Conservation (phyloP, 2,113 vertebrate species). For the Bathybates hornii region DNA sequence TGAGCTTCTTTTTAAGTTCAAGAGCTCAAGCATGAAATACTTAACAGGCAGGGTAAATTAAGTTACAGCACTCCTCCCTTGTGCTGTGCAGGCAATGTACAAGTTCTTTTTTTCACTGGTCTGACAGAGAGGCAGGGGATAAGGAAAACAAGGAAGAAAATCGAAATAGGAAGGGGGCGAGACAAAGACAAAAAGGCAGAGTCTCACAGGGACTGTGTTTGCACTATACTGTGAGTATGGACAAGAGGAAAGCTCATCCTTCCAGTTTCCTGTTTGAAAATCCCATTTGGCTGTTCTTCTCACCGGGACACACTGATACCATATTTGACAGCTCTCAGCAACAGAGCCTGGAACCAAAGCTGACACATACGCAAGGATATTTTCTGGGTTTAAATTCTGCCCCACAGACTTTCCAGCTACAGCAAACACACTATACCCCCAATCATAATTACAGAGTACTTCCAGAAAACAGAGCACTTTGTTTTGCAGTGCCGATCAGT, state of each 20-base stretch:
- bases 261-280: slow-evolving; percentile 38
- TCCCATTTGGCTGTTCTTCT: not conserved
- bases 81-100: not conserved
- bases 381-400: not conserved
- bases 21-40: not conserved
- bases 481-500: not conserved
- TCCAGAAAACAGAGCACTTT: not conserved
- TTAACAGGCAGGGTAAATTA: slow-evolving; percentile 3
- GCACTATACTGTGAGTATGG: not conserved
- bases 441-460: not conserved
- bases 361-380: not conserved
- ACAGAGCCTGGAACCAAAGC: not conserved
- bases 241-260: slow-evolving; percentile 23
- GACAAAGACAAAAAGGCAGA: not conserved
- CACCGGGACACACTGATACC: not conserved
- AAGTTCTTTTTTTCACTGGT: not conserved
- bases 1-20: not conserved
- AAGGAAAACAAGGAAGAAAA: not conserved
- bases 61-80: not conserved
- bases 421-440: not conserved
- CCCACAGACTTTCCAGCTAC: not conserved
- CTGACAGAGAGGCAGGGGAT: not conserved
- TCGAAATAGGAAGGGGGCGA: not conserved
- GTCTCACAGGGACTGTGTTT: slow-evolving; percentile 24
- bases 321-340: not conserved